These are phyloP conservation scores for Teleopsis dalmanni DNA, from an alignment of 1,140 invertebrate species.

Conservation along the genomic window DNA sequence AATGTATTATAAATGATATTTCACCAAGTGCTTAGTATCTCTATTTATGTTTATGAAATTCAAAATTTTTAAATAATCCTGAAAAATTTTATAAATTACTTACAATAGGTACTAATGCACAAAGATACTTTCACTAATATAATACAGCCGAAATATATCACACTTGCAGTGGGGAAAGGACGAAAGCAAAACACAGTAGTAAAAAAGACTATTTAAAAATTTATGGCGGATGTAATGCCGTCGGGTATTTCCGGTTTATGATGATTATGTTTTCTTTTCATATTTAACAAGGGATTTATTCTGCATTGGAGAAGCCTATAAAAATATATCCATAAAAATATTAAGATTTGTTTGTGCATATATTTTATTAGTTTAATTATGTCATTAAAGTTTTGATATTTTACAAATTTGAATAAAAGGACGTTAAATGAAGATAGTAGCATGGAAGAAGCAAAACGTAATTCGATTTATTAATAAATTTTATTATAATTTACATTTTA, in stretches of 20 bases:
- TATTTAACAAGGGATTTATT: conserved; percentile 40
- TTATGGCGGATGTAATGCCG: conserved; percentile 43
- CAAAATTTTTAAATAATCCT: too few species aligned
- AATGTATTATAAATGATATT: too few species aligned
- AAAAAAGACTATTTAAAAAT: conserved; percentile 30
- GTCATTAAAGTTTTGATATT: background rate
- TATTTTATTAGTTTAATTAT: background rate
- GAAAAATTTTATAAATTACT: too few species aligned
- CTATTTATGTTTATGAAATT: too few species aligned
- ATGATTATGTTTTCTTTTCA: conserved; percentile 36
- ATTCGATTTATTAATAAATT: too few species aligned
- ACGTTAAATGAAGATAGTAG: background rate
- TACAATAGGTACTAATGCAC: too few species aligned
- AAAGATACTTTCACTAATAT: too few species aligned
- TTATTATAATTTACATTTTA: too few species aligned
- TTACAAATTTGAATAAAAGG: background rate
- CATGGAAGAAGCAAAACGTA: background rate
- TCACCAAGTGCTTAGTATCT: too few species aligned
- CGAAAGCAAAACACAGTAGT: too few species aligned
- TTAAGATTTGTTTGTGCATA: background rate
- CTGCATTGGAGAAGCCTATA: conserved; percentile 7
- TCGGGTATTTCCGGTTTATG: conserved; percentile 43
- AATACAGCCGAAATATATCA: too few species aligned
- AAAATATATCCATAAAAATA: background rate
- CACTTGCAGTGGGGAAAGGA: too few species aligned